Conservation (phyloP, 2,113 vertebrate species). For the Uropsilus gracilis region DNA sequence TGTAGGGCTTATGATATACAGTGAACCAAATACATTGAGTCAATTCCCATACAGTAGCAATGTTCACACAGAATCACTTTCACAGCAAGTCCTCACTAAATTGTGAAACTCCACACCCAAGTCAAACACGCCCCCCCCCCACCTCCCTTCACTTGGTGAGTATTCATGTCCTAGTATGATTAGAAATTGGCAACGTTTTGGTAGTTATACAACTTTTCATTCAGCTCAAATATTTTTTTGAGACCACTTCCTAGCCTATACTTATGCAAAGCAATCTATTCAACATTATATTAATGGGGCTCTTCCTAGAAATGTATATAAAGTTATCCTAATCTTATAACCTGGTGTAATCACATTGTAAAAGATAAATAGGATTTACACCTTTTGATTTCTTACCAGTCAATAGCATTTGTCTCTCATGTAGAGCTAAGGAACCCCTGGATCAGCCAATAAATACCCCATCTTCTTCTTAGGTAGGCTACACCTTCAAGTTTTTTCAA, state of each 20-base stretch:
- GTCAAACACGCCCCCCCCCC: neutral
- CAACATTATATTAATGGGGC: neutral
- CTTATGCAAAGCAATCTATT: neutral
- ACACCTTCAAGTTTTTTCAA: neutral
- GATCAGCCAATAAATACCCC: neutral
- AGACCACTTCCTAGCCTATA: neutral
- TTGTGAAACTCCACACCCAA: neutral
- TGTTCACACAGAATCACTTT: neutral
- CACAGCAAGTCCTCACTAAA: neutral
- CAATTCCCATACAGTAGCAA: neutral
- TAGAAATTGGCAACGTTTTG: neutral
- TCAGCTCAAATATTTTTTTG: neutral
- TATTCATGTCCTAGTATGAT: neutral
- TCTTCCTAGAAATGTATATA: neutral
- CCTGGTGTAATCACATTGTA: neutral
- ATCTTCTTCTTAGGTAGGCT: neutral
- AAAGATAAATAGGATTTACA: neutral
- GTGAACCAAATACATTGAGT: neutral
- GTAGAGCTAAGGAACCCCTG: neutral
- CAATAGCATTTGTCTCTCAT: neutral
- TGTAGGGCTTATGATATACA: neutral
- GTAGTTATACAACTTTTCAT: neutral
- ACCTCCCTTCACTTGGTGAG: neutral
- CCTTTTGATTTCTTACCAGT: neutral
- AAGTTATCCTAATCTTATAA: neutral